Evolutionary conservation across 2,113 vertebrate species (phyloP).

Genomic region (Bos indicus): DNA sequence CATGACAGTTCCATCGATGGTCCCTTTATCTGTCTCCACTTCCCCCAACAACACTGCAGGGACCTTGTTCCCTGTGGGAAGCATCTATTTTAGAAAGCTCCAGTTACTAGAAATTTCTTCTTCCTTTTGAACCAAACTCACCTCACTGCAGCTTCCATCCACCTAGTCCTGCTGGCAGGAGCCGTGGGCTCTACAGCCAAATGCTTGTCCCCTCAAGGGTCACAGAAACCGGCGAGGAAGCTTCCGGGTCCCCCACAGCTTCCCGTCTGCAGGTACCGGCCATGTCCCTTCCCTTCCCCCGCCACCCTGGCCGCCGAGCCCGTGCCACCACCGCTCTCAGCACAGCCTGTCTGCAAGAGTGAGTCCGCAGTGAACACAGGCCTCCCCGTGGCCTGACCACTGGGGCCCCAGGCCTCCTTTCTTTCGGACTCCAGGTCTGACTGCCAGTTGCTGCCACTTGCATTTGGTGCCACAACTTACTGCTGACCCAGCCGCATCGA

Average conservation of each 20-base stretch:
- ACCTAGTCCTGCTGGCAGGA: neutral
- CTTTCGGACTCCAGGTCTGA: neutral
- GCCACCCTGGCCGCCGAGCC: neutral
- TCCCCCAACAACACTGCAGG: neutral
- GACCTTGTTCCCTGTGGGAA: neutral
- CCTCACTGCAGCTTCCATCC: neutral
- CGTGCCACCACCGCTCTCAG: neutral
- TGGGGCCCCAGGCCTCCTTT: neutral
- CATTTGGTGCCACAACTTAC: neutral
- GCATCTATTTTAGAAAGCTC: neutral
- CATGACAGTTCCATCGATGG: rapidly evolving
- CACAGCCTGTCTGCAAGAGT: neutral
- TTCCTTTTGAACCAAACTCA: neutral
- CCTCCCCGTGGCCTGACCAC: neutral
- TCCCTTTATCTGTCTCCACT: neutral
- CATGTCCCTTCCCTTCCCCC: rapidly evolving
- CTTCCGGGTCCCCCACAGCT: no score
- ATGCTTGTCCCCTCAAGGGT: neutral
- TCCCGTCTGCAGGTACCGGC: neutral
- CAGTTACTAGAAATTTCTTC: neutral
- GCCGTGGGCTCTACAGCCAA: neutral
- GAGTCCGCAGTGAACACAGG: neutral
- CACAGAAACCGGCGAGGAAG: rapidly evolving
- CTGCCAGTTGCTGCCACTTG: neutral
- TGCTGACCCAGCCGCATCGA: neutral